Conservation (phyloP, 2,888 invertebrate species). For the Pollenia amentaria region DNA sequence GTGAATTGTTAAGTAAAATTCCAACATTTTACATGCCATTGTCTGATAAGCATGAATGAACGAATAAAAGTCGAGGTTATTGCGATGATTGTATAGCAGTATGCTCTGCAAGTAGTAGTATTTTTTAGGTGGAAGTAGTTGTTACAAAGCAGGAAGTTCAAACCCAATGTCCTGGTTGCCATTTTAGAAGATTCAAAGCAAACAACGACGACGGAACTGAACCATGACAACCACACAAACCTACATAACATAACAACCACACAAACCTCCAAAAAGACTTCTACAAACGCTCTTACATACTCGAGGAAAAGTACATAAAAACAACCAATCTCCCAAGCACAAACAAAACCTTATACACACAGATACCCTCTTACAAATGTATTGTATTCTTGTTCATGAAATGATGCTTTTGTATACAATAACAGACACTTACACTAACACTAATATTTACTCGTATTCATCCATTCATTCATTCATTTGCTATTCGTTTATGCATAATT, state of each 20-base stretch:
- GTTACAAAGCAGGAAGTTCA: constrained; percentile 37
- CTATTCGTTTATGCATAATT: constrained; percentile 74
- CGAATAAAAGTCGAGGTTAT: constrained; percentile 15
- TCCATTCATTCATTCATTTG: constrained; percentile 29
- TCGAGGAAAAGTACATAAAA: neutral
- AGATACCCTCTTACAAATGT: neutral
- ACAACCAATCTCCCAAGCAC: neutral
- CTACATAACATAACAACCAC: neutral
- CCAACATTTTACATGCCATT: constrained; percentile 62
- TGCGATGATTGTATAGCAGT: neutral
- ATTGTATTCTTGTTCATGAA: constrained; percentile 34
- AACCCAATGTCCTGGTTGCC: constrained; percentile 26
- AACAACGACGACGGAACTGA: constrained; percentile 30
- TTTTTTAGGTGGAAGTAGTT: constrained; percentile 19
- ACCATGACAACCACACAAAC: constrained; percentile 11
- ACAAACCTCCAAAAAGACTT: neutral
- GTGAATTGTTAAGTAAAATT: constrained; percentile 70
- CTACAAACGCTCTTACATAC: neutral
- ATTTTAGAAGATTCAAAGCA: constrained; percentile 27
- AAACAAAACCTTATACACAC: neutral
- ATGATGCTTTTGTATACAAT: constrained; percentile 17
- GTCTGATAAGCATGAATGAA: constrained; percentile 55
- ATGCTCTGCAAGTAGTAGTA: neutral
- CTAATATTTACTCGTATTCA: neutral
- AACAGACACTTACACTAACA: neutral